Evolutionary conservation across 1,140 invertebrate genomes (phyloP), one percentile per base, ranked within the genome.

Genomic region (Zaprionus nigranus): DNA sequence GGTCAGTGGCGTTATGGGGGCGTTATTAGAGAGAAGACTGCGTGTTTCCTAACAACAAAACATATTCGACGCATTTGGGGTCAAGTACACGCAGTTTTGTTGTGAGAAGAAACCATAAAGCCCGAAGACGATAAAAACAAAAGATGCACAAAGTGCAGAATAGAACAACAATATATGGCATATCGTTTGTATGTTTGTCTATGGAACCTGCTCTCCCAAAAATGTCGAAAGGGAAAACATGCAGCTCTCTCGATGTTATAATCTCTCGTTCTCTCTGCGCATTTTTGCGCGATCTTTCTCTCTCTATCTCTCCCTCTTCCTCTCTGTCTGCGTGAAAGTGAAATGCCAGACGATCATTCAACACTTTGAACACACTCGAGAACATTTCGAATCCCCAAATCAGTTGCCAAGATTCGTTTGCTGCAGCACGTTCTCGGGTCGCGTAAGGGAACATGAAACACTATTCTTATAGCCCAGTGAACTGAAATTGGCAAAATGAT

Each of bases 401-500:
- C 85, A 88, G 84, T 88, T 88, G 81, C 71, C 56, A 73, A 81
- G 67, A 65, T 81, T 81, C 81, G 75, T 61, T 88, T 79, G 84
- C 66, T 64, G 84, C 78, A 78, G 34, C 78, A 69, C 54, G 83
- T 87, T 79, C n/a, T 65, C 57, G 38, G 49, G 30, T n/a, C 53
- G 59, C 64, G 54, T 34, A 30, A 53, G 53, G 34, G 49, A 70
- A 69, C 74, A 79, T 75, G 70, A 51, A 12, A 12, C n/a, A 46
- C 40, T 17, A 17, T 46, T n/a, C 3, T 17, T 46, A 59, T 28
- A 61, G 5, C 40, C 38, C 28, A 46, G 40, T 46, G n/a, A 66
- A 57, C 43, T 43, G 61, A 20, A n/a, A 68, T 28, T 57, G 46
- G 17, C 56, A 34, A 11, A 49, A 53, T 15, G 58, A 43, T 17